A percentile compares a stretch with the other conserved stretches of the same genome.
phyloP scores from a whole-genome alignment of 2,113 vertebrate genomes.

The Cygnus atratus region DNA sequence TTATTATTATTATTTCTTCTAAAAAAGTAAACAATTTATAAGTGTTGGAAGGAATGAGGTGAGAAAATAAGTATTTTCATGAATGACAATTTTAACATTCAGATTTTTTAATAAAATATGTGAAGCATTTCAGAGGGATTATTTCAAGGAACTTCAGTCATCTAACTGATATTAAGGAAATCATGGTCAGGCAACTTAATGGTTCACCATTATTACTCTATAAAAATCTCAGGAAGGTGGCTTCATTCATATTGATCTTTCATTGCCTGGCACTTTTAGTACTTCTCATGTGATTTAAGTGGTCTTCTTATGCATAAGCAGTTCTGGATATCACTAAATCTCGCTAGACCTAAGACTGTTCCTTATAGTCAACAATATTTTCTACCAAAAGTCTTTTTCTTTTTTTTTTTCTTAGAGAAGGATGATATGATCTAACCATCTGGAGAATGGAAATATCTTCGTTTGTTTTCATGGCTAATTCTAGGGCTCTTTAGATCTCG shows the following conservation, averaged over 20 bases:
- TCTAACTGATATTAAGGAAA: not conserved
- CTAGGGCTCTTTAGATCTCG: not conserved
- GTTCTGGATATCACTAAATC: not conserved
- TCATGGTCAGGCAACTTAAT: not conserved
- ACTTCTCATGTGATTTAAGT: not conserved
- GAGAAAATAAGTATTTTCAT: not conserved
- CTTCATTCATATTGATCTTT: not conserved
- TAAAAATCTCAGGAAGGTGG: not conserved
- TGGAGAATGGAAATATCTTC: not conserved
- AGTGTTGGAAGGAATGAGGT: not conserved
- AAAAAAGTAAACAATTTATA: not conserved
- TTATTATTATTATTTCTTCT: not conserved
- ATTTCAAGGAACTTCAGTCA: not conserved
- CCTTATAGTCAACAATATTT: not conserved
- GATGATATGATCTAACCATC: not conserved
- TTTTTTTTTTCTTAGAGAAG: slow-evolving; percentile 12
- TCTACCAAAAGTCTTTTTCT: not conserved
- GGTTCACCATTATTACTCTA: not conserved
- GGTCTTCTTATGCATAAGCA: not conserved
- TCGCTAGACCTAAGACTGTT: not conserved
- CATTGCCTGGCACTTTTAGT: not conserved
- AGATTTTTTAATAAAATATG: not conserved
- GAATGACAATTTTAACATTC: fast-evolving
- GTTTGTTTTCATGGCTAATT: not conserved
- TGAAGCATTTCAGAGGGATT: not conserved